Conservation (phyloP, 2,888 invertebrate genomes). For the Sycophila texana region DNA sequence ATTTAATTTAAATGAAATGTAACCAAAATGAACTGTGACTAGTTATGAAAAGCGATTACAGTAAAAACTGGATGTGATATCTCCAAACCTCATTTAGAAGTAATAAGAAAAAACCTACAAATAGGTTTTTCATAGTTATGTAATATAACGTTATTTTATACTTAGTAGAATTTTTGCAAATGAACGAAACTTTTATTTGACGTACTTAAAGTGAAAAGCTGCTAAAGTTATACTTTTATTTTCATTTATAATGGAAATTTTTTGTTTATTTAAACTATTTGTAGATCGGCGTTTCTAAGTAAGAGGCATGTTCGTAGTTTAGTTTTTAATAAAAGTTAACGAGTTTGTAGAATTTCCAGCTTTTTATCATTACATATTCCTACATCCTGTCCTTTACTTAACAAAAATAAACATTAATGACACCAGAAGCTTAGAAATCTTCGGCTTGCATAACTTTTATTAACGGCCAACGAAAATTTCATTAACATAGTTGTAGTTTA, state of each 20-base stretch:
- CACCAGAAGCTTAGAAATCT: not conserved
- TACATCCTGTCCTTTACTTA: conserved; percentile 37
- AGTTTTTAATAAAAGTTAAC: conserved; percentile 55
- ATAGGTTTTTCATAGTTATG: conserved; percentile 48
- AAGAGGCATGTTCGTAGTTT: conserved; percentile 53
- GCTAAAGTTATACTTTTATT: conserved; percentile 44
- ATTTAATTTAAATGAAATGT: conserved; percentile 30
- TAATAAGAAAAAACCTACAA: conserved; percentile 22
- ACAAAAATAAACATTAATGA: not conserved
- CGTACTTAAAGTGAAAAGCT: conserved; percentile 40
- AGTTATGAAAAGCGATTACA: conserved; percentile 38
- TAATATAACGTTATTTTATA: conserved; percentile 53
- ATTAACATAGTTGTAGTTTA: conserved; percentile 10
- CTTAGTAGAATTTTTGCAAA: conserved; percentile 43
- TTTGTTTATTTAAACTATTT: conserved; percentile 52
- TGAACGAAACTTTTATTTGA: conserved; percentile 31
- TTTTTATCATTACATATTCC: conserved; percentile 50
- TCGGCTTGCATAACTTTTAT: conserved; percentile 26
- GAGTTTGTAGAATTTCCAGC: conserved; percentile 54
- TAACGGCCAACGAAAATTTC: conserved; percentile 10
- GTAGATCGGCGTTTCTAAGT: conserved; percentile 44
- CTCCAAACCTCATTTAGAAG: conserved; percentile 44
- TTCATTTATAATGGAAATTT: conserved; percentile 38
- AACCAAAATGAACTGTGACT: conserved; percentile 35
- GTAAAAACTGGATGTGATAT: conserved; percentile 54